phyloP scores from a whole-genome alignment of 2,113 vertebrate species.

The Alligator mississippiensis region DNA sequence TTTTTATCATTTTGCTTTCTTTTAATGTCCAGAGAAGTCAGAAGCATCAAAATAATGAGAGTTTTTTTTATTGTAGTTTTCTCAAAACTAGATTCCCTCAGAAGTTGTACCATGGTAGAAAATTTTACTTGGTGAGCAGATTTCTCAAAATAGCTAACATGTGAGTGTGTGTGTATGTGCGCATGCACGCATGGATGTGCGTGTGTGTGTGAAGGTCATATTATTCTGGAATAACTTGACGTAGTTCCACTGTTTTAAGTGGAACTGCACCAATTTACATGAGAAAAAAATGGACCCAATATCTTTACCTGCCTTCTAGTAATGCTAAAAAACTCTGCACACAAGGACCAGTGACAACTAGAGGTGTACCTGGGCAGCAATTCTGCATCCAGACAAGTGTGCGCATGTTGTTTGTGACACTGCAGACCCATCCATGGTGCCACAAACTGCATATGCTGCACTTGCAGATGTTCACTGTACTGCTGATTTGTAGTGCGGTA shows the following conservation, averaged over 20 bases:
- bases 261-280: background rate
- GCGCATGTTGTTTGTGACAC: too few relatives aligned
- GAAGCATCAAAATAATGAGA: fast-evolving
- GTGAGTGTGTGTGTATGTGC: too few relatives aligned
- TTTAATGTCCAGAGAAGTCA: background rate
- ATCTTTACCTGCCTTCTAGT: slow-evolving; percentile 39
- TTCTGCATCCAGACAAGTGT: too few relatives aligned
- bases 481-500: too few relatives aligned
- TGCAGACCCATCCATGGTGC: too few relatives aligned
- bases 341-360: background rate
- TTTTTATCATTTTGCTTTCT: slow-evolving; percentile 22
- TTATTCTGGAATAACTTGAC: background rate
- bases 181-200: too few relatives aligned
- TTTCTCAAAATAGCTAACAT: background rate
- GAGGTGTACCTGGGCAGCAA: too few relatives aligned
- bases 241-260: background rate
- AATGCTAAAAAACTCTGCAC: background rate
- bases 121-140: background rate
- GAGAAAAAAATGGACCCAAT: background rate
- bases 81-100: background rate
- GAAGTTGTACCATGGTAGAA: background rate
- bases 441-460: too few relatives aligned
- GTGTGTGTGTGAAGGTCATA: background rate
- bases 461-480: too few relatives aligned
- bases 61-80: background rate